These are phyloP conservation scores for Muscicapa striata DNA, from an alignment of 2,797 vertebrate genomes.

Conservation along the genomic window DNA sequence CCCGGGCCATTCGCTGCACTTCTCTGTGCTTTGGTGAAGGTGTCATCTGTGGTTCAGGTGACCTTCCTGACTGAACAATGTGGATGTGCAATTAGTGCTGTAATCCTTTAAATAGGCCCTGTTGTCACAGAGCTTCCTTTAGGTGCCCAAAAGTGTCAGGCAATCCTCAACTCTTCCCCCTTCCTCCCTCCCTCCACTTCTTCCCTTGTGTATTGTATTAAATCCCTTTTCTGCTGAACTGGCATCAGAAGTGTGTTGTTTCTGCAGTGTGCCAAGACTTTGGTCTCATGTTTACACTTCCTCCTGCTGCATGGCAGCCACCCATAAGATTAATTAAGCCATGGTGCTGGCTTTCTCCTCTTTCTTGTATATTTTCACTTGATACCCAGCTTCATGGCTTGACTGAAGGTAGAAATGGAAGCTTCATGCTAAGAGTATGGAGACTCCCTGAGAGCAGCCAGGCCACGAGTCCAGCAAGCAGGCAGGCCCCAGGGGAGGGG, in stretches of 20 bases:
- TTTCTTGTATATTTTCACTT: background rate
- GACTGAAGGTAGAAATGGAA: background rate
- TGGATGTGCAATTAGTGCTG: background rate
- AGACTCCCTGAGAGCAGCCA: background rate
- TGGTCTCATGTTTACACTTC: background rate
- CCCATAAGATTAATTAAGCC: background rate
- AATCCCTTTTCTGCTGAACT: background rate
- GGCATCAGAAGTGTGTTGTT: background rate
- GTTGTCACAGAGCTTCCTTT: background rate
- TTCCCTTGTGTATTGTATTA: background rate
- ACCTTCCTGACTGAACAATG: background rate
- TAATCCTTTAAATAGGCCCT: background rate
- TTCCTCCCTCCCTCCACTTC: background rate
- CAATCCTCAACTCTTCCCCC: background rate
- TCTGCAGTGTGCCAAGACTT: background rate
- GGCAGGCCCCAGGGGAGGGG: background rate
- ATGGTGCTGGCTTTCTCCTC: background rate
- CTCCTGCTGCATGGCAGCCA: background rate
- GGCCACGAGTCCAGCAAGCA: background rate
- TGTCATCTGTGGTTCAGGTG: background rate
- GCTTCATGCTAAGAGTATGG: background rate
- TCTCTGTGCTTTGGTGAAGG: background rate
- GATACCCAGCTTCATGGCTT: background rate
- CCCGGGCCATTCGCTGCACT: background rate
- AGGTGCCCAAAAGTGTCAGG: background rate